Conservation (phyloP, 1,140 invertebrate genomes). For the Trialeurodes vaporariorum region DNA sequence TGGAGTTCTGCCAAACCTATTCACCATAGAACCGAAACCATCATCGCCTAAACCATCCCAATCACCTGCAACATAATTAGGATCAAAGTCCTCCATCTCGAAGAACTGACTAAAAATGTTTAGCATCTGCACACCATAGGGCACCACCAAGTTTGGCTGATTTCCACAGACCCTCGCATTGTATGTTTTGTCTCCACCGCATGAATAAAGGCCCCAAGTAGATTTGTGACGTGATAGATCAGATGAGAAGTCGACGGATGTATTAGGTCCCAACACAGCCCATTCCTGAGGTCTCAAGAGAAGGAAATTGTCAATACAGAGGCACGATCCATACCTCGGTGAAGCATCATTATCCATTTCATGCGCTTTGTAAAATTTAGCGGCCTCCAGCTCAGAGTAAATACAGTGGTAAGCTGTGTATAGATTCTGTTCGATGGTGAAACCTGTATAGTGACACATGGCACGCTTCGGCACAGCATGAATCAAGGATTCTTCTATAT, state of each 20-base stretch:
- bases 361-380: no score
- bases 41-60: background rate
- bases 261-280: no score
- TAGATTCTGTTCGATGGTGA: background rate
- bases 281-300: no score
- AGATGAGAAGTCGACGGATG: no score
- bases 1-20: background rate
- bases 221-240: no score
- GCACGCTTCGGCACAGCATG: background rate
- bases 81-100: background rate
- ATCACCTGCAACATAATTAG: background rate
- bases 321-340: no score
- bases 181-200: background rate
- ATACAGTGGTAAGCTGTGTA: no score
- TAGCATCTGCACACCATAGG: background rate
- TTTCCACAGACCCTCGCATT: background rate
- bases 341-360: no score
- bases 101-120: background rate
- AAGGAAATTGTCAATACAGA: no score
- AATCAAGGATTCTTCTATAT: background rate
- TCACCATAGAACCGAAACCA: no score
- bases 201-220: background rate
- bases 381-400: no score
- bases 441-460: background rate
- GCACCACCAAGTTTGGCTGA: background rate